A percentile compares a stretch with the other conserved stretches of the same genome.
phyloP scores from a whole-genome alignment of 1,140 invertebrate genomes.

The Probaryconus sp. region DNA sequence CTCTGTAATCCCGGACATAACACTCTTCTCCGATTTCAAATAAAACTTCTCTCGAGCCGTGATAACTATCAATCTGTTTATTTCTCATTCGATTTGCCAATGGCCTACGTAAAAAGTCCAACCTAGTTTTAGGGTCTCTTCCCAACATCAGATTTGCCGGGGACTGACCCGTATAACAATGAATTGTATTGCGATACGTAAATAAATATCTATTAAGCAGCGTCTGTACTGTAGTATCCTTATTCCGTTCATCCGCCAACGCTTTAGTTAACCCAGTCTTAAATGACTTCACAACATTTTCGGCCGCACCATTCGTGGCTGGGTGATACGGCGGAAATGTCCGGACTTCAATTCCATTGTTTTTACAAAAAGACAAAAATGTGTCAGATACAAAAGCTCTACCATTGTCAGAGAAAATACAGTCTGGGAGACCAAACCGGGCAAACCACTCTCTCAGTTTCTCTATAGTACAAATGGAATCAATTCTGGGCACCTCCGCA shows the following conservation, averaged over 20 bases:
- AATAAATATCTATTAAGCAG: constrained; percentile 54
- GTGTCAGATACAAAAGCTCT: constrained; percentile 51
- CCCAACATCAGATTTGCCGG: constrained; percentile 44
- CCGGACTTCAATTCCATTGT: constrained; percentile 53
- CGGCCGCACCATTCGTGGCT: constrained; percentile 64
- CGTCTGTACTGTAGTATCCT: constrained; percentile 9
- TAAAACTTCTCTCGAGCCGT: constrained; percentile 22
- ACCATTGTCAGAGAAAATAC: constrained; percentile 58
- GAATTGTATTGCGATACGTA: constrained; percentile 37
- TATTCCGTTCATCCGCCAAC: constrained; percentile 24
- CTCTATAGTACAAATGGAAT: constrained; percentile 42
- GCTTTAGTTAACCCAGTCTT: constrained; percentile 59
- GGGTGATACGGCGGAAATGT: constrained; percentile 62
- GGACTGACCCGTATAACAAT: constrained; percentile 45
- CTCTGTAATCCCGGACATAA: constrained; percentile 33
- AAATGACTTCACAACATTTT: constrained; percentile 64
- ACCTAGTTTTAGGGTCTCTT: constrained; percentile 31
- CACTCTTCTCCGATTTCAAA: constrained; percentile 30
- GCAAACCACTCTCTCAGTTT: constrained; percentile 59
- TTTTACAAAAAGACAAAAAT: constrained; percentile 59
- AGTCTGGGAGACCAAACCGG: constrained; percentile 59
- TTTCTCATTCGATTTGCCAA: constrained; percentile 6
- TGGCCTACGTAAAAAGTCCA: constrained; percentile 36
- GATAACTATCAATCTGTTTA: constrained; percentile 32
- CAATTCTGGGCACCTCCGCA: constrained; percentile 35